A percentile compares a stretch with the other conserved stretches of the same genome.
phyloP scores from a whole-genome alignment of 2,113 vertebrate species.

The Marmota monax region DNA sequence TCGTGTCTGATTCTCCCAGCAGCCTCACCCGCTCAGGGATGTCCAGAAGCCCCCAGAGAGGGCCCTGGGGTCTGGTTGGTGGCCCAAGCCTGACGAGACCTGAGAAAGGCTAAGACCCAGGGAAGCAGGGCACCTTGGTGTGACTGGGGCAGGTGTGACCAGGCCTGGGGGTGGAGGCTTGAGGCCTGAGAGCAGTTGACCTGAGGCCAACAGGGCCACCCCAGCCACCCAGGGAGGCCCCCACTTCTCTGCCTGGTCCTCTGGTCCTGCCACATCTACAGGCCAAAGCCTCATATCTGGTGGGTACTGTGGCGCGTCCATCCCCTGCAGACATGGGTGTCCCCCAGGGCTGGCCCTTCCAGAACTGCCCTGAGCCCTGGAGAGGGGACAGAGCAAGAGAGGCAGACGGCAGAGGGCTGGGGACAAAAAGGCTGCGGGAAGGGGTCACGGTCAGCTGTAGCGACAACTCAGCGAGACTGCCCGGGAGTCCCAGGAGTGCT shows the following conservation, averaged over 20 bases:
- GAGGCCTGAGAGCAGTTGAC: neutral
- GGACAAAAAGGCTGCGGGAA: neutral
- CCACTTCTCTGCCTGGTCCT: too few relatives aligned
- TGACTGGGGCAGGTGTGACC: neutral
- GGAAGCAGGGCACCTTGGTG: too few relatives aligned
- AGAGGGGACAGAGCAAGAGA: neutral
- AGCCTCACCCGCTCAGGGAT: neutral
- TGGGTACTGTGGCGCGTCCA: too few relatives aligned
- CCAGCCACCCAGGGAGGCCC: neutral
- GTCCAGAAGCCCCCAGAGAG: neutral
- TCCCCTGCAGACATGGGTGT: too few relatives aligned
- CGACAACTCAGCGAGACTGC: neutral
- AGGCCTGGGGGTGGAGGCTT: neutral
- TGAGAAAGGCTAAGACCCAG: neutral
- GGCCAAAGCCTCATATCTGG: neutral
- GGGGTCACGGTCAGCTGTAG: too few relatives aligned
- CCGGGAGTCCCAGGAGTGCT: neutral
- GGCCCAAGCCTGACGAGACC: neutral
- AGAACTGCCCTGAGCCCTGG: neutral
- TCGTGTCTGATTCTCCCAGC: neutral
- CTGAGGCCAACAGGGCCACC: neutral
- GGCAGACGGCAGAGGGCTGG: neutral
- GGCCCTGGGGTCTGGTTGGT: neutral
- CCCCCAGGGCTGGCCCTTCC: neutral
- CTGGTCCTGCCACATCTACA: accelerated